Percentiles rank a stretch among this genome's conserved stretches.
These are phyloP conservation scores for Echeneis naucrates DNA, from an alignment of 2,797 vertebrate genomes.

Conservation along the genomic window DNA sequence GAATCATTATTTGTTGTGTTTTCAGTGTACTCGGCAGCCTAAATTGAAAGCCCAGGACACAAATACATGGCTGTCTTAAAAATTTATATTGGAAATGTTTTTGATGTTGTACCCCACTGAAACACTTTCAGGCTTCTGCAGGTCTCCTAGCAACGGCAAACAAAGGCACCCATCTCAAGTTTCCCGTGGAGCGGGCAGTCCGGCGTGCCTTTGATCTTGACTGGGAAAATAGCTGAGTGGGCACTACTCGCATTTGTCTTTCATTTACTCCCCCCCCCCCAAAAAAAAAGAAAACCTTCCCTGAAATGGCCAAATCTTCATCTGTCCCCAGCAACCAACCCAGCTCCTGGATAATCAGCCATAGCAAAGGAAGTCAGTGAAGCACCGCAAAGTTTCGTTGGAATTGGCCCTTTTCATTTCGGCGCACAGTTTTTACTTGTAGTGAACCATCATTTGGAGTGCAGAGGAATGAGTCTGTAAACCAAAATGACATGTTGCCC, in stretches of 20 bases:
- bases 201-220: conserved; percentile 85
- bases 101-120: conserved; percentile 87
- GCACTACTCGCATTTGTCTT: conserved; percentile 87
- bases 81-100: conserved; percentile 89
- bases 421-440: conserved; percentile 54
- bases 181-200: conserved; percentile 85
- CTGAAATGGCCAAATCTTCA: conserved; percentile 87
- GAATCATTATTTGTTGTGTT: conserved; percentile 76
- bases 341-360: conserved; percentile 77
- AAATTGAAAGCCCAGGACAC: conserved; percentile 77
- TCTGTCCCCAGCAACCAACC: conserved; percentile 80
- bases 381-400: conserved; percentile 69
- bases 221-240: conserved; percentile 86
- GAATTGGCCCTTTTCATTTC: conserved; percentile 65
- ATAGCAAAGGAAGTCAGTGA: conserved; percentile 73
- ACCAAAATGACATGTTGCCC: conserved; percentile 46
- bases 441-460: conserved; percentile 45
- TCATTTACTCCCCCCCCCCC: conserved; percentile 82
- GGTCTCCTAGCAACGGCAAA: conserved; percentile 91
- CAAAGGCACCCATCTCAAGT: conserved; percentile 90
- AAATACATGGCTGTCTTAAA: conserved; percentile 84
- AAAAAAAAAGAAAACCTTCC: conserved; percentile 78
- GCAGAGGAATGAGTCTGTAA: conserved; percentile 31
- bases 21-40: conserved; percentile 59
- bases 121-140: conserved; percentile 86